Evolutionary conservation across 2,888 invertebrate species (phyloP).

Genomic region (Machimus atricapillus): DNA sequence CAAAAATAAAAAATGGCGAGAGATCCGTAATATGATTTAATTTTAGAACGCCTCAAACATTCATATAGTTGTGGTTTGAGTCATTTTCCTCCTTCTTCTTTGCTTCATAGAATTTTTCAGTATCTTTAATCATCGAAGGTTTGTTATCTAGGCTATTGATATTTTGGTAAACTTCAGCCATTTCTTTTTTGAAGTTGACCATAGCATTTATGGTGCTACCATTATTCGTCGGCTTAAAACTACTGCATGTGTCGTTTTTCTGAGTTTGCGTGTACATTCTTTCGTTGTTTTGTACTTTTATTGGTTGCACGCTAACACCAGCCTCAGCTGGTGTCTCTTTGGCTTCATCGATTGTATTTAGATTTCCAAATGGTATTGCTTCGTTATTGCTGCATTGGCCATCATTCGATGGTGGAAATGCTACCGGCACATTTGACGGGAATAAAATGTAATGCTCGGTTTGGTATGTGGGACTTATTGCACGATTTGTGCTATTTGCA

Average conservation of each 20-base stretch:
- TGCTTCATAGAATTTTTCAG: neutral
- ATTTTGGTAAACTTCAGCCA: slow-evolving; percentile 37
- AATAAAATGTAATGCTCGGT: slow-evolving; percentile 61
- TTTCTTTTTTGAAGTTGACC: slow-evolving; percentile 40
- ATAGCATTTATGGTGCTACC: neutral
- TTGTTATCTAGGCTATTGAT: slow-evolving; percentile 24
- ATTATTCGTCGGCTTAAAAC: slow-evolving; percentile 13
- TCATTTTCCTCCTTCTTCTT: neutral
- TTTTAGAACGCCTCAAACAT: neutral
- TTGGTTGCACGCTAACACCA: slow-evolving; percentile 57
- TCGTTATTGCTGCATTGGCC: slow-evolving; percentile 52
- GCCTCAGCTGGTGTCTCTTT: slow-evolving; percentile 56
- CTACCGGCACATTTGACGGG: slow-evolving; percentile 60
- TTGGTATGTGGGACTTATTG: slow-evolving; percentile 46
- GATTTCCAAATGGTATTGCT: slow-evolving; percentile 52
- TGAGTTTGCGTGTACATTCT: slow-evolving; percentile 50
- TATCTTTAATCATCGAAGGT: neutral
- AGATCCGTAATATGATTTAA: neutral
- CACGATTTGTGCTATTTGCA: slow-evolving; percentile 51
- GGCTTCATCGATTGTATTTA: slow-evolving; percentile 61
- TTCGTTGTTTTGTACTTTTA: slow-evolving; percentile 56
- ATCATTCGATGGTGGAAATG: slow-evolving; percentile 48
- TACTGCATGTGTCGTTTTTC: slow-evolving; percentile 14
- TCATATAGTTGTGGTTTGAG: slow-evolving; percentile 9
- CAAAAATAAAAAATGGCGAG: neutral